Percentiles rank a stretch among this genome's conserved stretches.
These are phyloP conservation scores for Rhinopithecus roxellana DNA, from an alignment of 2,113 vertebrate species.

Conservation along the genomic window DNA sequence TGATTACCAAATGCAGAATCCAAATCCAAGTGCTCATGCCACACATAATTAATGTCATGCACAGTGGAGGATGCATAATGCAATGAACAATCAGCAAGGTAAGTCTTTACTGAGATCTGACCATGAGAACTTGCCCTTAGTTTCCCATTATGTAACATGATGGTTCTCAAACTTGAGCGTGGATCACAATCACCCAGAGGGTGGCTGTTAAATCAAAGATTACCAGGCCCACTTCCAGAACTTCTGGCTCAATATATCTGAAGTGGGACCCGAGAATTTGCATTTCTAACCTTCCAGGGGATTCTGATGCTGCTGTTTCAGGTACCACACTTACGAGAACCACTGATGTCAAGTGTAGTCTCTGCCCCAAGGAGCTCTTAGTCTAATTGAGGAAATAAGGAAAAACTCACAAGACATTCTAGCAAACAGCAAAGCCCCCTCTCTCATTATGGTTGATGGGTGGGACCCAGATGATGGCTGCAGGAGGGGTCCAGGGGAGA, in stretches of 20 bases:
- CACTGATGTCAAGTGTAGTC: not conserved
- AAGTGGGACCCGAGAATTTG: not conserved
- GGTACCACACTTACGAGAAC: not conserved
- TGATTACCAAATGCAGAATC: not conserved
- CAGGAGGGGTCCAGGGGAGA: not conserved
- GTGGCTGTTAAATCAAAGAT: not conserved
- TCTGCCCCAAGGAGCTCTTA: not conserved
- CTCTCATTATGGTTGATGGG: not conserved
- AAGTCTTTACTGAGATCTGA: not conserved
- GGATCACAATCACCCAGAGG: not conserved
- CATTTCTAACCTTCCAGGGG: not conserved
- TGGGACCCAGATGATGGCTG: not conserved
- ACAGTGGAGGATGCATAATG: rapidly evolving
- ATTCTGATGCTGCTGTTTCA: not conserved
- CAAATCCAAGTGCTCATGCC: not conserved
- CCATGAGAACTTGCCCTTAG: not conserved
- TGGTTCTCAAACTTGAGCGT: not conserved
- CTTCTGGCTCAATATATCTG: not conserved
- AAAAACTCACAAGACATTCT: not conserved
- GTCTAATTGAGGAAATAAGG: not conserved
- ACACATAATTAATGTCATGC: not conserved
- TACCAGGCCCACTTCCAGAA: not conserved
- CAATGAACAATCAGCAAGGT: not conserved
- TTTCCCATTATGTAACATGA: not conserved
- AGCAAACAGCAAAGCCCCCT: not conserved